Evolutionary conservation across 2,888 invertebrate species (phyloP).

Genomic region (Actias luna): DNA sequence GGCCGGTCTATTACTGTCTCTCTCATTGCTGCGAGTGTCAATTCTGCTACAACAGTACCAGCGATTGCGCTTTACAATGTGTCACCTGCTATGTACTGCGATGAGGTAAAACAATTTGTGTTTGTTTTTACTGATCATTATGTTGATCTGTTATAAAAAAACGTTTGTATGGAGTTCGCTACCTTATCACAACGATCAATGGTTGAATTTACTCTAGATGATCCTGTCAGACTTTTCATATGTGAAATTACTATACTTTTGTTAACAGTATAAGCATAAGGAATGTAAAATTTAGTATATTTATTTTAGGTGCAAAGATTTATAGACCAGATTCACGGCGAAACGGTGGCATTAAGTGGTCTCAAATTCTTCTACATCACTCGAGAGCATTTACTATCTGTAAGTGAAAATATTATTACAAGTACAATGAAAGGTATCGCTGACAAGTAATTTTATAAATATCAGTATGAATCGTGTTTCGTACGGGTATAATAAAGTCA

Average conservation of each 20-base stretch:
- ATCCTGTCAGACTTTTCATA: too few relatives aligned
- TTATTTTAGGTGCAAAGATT: constrained; percentile 76
- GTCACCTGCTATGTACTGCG: constrained; percentile 76
- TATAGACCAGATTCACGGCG: constrained; percentile 80
- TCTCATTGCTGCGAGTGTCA: constrained; percentile 76
- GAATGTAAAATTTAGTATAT: neutral
- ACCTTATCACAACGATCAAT: too few relatives aligned
- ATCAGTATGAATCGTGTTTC: neutral
- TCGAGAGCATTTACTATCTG: constrained; percentile 77
- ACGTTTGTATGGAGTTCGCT: too few relatives aligned
- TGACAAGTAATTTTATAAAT: neutral
- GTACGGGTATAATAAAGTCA: too few relatives aligned
- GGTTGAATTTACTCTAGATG: too few relatives aligned
- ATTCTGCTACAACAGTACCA: constrained; percentile 72
- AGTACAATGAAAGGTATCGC: neutral
- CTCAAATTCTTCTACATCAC: constrained; percentile 78
- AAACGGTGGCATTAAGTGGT: constrained; percentile 73
- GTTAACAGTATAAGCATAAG: too few relatives aligned
- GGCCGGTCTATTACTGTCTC: constrained; percentile 80
- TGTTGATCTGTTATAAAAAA: too few relatives aligned
- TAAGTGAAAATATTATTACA: constrained; percentile 60
- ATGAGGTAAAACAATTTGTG: constrained; percentile 64
- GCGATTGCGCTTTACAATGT: constrained; percentile 79
- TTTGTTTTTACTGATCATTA: neutral
- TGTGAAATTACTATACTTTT: too few relatives aligned